Evolutionary conservation across 1,140 invertebrate genomes (phyloP).

Genomic region (Aphidius gifuensis): DNA sequence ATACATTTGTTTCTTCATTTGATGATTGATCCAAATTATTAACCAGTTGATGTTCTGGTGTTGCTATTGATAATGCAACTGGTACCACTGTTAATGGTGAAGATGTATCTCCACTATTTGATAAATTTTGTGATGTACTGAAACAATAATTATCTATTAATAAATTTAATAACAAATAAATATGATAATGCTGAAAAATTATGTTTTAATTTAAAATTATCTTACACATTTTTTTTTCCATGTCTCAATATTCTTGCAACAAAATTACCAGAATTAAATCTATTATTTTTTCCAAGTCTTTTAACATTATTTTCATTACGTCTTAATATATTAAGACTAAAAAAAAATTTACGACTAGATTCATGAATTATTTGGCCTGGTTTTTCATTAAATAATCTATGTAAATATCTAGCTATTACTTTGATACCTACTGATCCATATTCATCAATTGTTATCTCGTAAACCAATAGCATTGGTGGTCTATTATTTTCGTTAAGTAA

Average conservation of each 20-base stretch:
- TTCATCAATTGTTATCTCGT: conserved; percentile 15
- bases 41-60: conserved; percentile 33
- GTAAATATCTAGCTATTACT: neutral
- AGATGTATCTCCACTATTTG: conserved; percentile 34
- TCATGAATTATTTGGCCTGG: neutral
- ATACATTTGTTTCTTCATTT: conserved; percentile 39
- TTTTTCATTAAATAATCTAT: neutral
- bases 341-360: conserved; percentile 4
- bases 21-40: conserved; percentile 33
- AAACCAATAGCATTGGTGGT: conserved; percentile 10
- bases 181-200: neutral
- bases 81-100: conserved; percentile 41
- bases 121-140: conserved; percentile 37
- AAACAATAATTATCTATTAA: neutral
- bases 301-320: conserved; percentile 1
- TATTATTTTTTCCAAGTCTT: neutral
- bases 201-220: neutral
- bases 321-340: conserved; percentile 5
- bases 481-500: neutral
- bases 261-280: neutral
- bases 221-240: neutral
- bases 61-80: conserved; percentile 36
- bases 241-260: neutral
- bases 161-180: neutral
- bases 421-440: conserved; percentile 36